Percentiles rank a stretch among this genome's conserved stretches.
These are phyloP conservation scores for Pelecanus crispus DNA, from an alignment of 2,113 vertebrate genomes.

Conservation along the genomic window DNA sequence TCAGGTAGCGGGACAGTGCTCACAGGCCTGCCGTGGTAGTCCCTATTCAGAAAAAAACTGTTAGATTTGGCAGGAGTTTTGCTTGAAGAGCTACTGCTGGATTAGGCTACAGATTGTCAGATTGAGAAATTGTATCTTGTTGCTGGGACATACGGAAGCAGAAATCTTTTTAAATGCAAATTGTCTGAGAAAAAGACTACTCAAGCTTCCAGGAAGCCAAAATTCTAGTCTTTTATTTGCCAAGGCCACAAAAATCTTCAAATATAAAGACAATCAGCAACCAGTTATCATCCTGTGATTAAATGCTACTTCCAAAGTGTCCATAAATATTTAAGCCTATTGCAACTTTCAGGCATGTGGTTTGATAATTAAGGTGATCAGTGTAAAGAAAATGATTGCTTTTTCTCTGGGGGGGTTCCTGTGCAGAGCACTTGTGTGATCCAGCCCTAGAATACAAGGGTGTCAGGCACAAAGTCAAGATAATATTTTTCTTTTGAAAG, in stretches of 20 bases:
- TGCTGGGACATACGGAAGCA: not conserved
- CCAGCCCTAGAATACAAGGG: not conserved
- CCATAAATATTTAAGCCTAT: not conserved
- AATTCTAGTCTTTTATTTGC: not conserved
- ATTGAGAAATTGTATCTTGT: not conserved
- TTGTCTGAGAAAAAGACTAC: not conserved
- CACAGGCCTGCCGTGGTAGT: not conserved
- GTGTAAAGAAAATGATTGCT: not conserved
- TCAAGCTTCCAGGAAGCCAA: not conserved
- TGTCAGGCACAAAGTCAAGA: not conserved
- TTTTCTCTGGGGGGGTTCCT: not conserved
- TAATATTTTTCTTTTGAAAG: not conserved
- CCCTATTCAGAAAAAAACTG: not conserved
- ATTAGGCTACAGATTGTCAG: not conserved
- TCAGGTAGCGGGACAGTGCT: not conserved
- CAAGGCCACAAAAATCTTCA: not conserved
- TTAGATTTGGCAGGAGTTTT: not conserved
- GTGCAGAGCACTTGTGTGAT: not conserved
- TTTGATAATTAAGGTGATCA: not conserved
- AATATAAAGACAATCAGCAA: not conserved
- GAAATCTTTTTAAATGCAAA: not conserved
- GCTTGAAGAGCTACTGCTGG: not conserved
- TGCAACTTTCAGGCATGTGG: not conserved
- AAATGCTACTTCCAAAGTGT: not conserved
- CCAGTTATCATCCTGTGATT: not conserved